Conservation (phyloP, 2,797 vertebrate genomes). For the Dromococcyx pavoninus region DNA sequence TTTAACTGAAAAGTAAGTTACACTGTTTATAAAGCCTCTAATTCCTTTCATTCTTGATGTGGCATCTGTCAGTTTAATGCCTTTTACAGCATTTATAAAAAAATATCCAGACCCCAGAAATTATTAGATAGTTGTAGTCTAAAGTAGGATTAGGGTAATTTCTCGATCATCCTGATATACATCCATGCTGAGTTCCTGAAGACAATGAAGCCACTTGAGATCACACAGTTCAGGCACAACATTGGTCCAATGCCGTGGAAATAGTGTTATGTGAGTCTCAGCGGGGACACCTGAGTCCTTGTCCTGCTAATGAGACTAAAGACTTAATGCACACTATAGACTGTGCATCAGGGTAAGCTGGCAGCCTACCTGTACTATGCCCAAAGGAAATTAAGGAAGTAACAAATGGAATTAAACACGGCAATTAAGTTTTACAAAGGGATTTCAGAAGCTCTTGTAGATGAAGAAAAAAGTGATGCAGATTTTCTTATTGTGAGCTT, state of each 20-base stretch:
- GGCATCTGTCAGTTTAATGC: background rate
- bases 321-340: background rate
- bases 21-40: accelerated
- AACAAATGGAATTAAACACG: background rate
- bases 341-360: background rate
- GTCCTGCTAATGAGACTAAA: background rate
- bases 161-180: background rate
- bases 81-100: background rate
- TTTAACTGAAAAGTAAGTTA: background rate
- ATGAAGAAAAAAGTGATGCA: background rate
- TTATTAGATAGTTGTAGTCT: background rate
- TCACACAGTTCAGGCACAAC: background rate
- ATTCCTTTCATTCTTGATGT: background rate
- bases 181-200: background rate
- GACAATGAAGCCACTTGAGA: background rate
- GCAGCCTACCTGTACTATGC: background rate
- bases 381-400: background rate
- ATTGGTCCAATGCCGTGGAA: background rate
- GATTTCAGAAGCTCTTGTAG: background rate
- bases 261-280: background rate
- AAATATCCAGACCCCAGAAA: background rate
- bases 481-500: background rate
- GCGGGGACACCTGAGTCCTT: accelerated
- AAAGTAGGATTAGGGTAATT: background rate
- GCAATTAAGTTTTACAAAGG: background rate